Conservation (phyloP, 2,797 vertebrate species). For the Hypotaenidia okinawae region DNA sequence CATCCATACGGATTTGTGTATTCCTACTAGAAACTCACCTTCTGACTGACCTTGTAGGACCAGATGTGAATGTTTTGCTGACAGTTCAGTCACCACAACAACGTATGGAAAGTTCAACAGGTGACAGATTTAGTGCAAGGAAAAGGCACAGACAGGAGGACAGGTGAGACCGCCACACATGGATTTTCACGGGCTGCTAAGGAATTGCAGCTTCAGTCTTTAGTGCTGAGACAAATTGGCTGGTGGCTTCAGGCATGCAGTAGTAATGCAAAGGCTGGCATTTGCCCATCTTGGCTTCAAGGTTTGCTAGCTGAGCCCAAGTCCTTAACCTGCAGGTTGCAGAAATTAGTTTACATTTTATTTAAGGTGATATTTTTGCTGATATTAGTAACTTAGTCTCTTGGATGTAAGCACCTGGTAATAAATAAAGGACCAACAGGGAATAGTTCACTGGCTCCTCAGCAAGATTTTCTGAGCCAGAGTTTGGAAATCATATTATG, state of each 20-base stretch:
- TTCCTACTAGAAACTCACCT: neutral
- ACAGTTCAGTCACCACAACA: neutral
- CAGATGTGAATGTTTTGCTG: neutral
- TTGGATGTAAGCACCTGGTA: neutral
- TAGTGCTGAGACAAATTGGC: fast-evolving
- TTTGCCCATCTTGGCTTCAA: neutral
- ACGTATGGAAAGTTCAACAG: fast-evolving
- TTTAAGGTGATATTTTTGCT: neutral
- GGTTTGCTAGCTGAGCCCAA: neutral
- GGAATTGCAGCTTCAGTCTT: fast-evolving
- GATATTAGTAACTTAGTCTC: neutral
- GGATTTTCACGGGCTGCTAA: neutral
- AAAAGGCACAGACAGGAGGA: neutral
- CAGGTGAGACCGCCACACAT: neutral
- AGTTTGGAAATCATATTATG: neutral
- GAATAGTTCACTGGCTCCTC: neutral
- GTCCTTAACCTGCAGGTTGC: neutral
- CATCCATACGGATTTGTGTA: neutral
- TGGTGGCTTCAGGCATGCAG: neutral
- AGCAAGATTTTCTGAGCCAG: neutral
- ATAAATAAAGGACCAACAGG: neutral
- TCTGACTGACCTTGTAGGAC: neutral
- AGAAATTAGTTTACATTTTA: neutral
- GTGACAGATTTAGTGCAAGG: neutral
- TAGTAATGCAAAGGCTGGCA: neutral